These are phyloP conservation scores for Willisornis vidua DNA, from an alignment of 2,113 vertebrate species.

Conservation along the genomic window DNA sequence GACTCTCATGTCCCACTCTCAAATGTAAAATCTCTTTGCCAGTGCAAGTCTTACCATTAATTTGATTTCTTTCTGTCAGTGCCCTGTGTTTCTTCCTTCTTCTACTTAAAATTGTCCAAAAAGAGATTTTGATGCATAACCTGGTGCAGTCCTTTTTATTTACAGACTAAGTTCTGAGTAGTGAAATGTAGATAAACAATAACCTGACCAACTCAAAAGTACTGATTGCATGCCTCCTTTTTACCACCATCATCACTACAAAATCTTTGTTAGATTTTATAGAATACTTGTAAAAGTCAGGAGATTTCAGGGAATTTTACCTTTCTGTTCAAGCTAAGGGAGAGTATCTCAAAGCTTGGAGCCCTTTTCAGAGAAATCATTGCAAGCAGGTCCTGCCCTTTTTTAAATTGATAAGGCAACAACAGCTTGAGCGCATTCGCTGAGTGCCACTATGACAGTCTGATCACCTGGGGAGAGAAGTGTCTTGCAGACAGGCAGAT, in stretches of 20 bases:
- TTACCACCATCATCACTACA: neutral
- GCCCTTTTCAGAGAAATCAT: neutral
- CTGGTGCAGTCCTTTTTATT: neutral
- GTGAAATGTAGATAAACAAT: neutral
- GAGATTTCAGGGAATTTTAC: neutral
- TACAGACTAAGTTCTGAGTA: neutral
- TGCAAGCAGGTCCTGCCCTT: neutral
- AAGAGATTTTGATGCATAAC: neutral
- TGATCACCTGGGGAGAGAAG: conserved; percentile 28
- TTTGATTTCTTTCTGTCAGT: neutral
- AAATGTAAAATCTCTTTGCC: neutral
- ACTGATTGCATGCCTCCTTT: neutral
- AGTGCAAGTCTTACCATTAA: neutral
- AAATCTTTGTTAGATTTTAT: neutral
- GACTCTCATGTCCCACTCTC: neutral
- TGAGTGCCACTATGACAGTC: neutral
- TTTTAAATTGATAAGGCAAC: neutral
- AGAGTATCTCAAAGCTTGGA: neutral
- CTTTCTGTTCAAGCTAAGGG: neutral
- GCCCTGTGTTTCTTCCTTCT: neutral
- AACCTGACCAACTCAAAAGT: neutral
- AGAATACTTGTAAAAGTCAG: neutral
- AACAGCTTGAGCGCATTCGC: neutral
- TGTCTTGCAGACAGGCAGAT: neutral
- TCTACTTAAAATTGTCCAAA: neutral